Percentiles rank a stretch among this genome's conserved stretches.
These are phyloP conservation scores for Potamarius usumacintae DNA, from an alignment of 2,113 vertebrate species.

Conservation along the genomic window DNA sequence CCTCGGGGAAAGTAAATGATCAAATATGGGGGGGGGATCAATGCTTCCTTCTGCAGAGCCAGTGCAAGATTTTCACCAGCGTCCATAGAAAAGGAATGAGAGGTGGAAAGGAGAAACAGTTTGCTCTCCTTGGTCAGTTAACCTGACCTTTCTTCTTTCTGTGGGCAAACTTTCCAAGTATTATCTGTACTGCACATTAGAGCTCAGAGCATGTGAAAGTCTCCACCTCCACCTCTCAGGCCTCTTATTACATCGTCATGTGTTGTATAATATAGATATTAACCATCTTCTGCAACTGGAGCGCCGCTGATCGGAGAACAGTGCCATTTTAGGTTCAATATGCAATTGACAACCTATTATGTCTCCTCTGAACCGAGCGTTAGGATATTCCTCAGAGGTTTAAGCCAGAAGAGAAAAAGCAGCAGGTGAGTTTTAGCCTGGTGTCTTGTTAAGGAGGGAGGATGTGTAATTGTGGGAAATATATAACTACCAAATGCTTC, in stretches of 20 bases:
- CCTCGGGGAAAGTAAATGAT: neutral
- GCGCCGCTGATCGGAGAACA: neutral
- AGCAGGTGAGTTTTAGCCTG: neutral
- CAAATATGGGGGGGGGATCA: neutral
- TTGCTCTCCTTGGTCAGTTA: neutral
- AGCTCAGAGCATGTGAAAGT: neutral
- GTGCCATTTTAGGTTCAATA: neutral
- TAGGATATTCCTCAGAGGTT: neutral
- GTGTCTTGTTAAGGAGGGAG: neutral
- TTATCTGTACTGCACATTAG: neutral
- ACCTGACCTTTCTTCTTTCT: neutral
- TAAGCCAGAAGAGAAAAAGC: neutral
- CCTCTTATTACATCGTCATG: neutral
- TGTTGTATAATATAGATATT: neutral
- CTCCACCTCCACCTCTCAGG: neutral
- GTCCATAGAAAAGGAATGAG: neutral
- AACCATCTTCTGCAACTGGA: neutral
- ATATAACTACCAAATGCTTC: neutral
- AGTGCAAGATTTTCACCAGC: neutral
- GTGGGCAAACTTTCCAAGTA: slow-evolving; percentile 2
- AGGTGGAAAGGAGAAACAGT: neutral
- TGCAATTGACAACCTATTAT: neutral
- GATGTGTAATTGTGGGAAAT: neutral
- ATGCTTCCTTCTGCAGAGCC: neutral
- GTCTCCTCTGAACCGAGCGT: neutral